phyloP scores from a whole-genome alignment of 2,113 vertebrate species.

The Hyaena hyaena region DNA sequence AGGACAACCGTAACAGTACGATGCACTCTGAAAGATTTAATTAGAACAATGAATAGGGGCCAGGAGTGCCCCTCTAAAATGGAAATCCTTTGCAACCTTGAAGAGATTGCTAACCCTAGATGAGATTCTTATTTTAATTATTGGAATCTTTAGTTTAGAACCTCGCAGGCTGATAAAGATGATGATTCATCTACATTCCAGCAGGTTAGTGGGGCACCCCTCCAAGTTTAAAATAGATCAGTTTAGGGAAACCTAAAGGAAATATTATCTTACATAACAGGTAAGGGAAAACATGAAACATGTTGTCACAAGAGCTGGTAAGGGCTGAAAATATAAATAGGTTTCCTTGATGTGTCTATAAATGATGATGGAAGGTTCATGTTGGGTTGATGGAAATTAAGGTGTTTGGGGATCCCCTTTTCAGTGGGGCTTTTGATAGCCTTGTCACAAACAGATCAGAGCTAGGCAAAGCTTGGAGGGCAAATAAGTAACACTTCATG shows the following conservation, averaged over 20 bases:
- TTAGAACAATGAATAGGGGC: background rate
- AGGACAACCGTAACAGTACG: background rate
- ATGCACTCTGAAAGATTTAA: background rate
- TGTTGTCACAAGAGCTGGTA: background rate
- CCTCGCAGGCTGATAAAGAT: background rate
- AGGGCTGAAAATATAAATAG: background rate
- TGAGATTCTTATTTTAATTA: slow-evolving; percentile 2
- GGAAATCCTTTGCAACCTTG: background rate
- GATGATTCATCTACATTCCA: background rate
- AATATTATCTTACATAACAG: background rate
- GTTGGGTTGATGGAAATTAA: background rate
- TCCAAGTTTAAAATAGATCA: background rate
- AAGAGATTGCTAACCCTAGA: background rate
- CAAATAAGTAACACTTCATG: background rate
- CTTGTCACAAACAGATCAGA: background rate
- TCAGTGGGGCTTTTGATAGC: background rate
- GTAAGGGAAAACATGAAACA: background rate
- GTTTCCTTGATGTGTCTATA: background rate
- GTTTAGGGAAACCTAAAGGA: background rate
- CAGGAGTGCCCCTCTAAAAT: background rate
- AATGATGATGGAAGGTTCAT: background rate
- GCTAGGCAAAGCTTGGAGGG: background rate
- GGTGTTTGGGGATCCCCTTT: background rate
- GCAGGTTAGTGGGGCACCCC: background rate
- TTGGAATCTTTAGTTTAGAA: slow-evolving; percentile 39